Conservation (phyloP, 2,888 invertebrate species). For the Lasioglossum morio region DNA sequence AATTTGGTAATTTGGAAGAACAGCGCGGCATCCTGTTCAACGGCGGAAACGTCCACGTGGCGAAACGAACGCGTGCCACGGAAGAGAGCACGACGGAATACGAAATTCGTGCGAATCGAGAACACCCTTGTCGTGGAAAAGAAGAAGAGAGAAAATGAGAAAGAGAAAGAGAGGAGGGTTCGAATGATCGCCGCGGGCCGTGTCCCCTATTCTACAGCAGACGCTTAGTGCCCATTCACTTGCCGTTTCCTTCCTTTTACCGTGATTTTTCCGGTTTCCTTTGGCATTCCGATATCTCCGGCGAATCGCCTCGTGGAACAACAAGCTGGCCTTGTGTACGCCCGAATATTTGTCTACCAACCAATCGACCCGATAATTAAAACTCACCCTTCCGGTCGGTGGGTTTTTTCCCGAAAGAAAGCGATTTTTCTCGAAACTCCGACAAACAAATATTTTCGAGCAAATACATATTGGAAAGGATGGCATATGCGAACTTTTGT, state of each 20-base stretch:
- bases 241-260: neutral
- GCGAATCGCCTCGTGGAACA: neutral
- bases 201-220: neutral
- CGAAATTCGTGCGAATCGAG: conserved; percentile 25
- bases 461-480: conserved; percentile 13
- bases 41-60: neutral
- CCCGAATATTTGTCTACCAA: conserved; percentile 28
- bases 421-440: neutral
- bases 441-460: conserved; percentile 43
- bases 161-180: neutral
- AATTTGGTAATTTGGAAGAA: neutral
- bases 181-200: conserved; percentile 1
- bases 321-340: neutral
- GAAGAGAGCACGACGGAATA: conserved; percentile 25
- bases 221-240: neutral
- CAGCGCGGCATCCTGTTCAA: neutral
- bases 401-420: conserved; percentile 17
- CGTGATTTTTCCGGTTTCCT: neutral
- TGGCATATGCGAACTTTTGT: neutral
- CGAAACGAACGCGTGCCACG: neutral
- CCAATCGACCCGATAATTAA: conserved; percentile 46
- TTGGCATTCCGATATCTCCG: conserved; percentile 6
- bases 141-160: neutral
- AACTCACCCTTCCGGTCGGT: conserved; percentile 7
- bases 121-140: conserved; percentile 6